Conservation (phyloP, 2,113 vertebrate species). For the Hiodon alosoides region DNA sequence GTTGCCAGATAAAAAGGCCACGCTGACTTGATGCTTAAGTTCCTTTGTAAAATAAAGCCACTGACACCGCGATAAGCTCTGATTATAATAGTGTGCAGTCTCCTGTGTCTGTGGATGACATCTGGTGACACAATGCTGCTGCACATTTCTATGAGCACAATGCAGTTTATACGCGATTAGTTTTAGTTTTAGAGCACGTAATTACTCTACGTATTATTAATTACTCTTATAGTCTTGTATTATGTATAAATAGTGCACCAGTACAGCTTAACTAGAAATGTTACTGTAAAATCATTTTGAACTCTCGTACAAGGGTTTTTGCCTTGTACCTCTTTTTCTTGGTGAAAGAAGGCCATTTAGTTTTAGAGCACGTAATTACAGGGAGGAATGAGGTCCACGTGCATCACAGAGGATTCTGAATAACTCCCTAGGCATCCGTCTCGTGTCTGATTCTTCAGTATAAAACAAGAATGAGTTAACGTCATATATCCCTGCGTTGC, state of each 20-base stretch:
- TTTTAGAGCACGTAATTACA: background rate
- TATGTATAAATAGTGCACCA: background rate
- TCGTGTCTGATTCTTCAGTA: background rate
- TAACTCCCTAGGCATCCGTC: background rate
- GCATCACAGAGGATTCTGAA: background rate
- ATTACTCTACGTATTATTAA: background rate
- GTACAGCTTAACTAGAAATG: background rate
- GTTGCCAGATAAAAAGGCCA: background rate
- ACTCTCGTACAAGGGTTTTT: too few relatives aligned
- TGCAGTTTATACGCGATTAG: background rate
- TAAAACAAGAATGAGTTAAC: background rate
- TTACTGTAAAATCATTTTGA: too few relatives aligned
- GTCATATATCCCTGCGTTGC: background rate
- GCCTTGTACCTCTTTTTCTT: background rate
- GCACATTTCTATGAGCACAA: background rate
- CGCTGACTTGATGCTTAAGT: background rate
- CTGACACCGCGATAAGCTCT: background rate
- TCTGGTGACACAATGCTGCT: background rate
- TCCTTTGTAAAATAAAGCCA: background rate
- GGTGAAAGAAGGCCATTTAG: background rate
- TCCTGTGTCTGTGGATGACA: background rate
- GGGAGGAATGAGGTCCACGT: background rate
- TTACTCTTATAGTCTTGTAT: background rate
- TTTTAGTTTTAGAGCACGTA: too few relatives aligned
- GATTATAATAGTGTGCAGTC: background rate